Conservation (phyloP, 2,797 vertebrate species). For the Pipistrellus pygmaeus region DNA sequence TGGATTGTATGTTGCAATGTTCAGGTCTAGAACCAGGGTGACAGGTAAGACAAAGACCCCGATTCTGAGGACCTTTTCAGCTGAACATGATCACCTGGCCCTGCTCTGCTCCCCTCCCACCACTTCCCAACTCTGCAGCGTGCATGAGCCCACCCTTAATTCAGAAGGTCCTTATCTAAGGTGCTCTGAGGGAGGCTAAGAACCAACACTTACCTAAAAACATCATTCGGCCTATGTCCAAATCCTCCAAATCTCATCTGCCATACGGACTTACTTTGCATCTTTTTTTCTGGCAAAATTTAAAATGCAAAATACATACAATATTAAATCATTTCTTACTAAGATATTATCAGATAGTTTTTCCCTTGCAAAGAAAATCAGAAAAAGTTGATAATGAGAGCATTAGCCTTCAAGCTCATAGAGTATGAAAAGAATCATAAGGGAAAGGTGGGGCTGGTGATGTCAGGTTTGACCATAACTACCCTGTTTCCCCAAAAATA, state of each 20-base stretch:
- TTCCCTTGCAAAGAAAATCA: constrained; percentile 35
- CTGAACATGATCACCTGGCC: neutral
- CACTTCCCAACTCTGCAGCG: neutral
- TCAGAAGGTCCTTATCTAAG: neutral
- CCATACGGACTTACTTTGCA: neutral
- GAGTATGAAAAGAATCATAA: neutral
- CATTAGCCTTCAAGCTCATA: neutral
- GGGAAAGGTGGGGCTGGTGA: neutral
- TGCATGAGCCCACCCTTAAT: neutral
- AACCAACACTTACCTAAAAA: neutral
- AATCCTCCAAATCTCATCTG: constrained; percentile 13
- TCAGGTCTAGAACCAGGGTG: neutral
- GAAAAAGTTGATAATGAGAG: neutral
- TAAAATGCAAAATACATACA: neutral
- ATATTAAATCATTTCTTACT: neutral
- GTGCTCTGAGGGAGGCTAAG: neutral
- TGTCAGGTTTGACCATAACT: neutral
- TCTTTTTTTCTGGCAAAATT: constrained; percentile 54
- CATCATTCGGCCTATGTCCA: neutral
- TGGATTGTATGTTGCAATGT: neutral
- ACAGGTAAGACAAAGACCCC: neutral
- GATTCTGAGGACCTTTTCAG: neutral
- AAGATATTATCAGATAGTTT: neutral
- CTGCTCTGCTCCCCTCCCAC: neutral
- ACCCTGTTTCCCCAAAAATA: too few species aligned